Base-by-base conservation (phyloP, 1,140 invertebrate genomes). In the Plutomurus gul region DNA sequence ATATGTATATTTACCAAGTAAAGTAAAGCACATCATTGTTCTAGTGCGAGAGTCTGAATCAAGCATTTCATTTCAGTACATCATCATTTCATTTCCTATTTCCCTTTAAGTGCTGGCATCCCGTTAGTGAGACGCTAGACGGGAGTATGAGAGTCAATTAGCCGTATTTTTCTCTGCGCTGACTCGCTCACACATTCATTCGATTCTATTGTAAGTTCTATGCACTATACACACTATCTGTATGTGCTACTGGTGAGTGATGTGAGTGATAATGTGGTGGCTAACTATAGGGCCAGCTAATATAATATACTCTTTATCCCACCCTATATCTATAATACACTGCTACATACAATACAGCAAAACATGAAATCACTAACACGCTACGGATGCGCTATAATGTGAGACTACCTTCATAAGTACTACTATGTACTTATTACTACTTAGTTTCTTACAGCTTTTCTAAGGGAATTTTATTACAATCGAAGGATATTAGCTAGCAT, bases 61-160 rank as follows among this genome's bases (percentile, higher is more conserved):
- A 77, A 77, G 46, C 65, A 75, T 71, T 49, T 49, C 65, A 75
- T 71, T 49, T 49, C 30, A 70, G 37, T 78, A 78, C 46, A 51
- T 25, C 65, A 70, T 71, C 27, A 78, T 78, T 40, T 78, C 75
- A 73, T 78, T 78, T 78, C 76, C 76, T 73, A 70, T 78, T 78
- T 78, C 76, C 76, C 37, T 72, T 78, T 56, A 75, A 39, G 16
- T n/a, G n/a, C n/a, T n/a, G n/a, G n/a, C n/a, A 33, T 75, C 5
- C 73, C 73, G 73, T 75, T 75, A 75, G 18, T 49, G 43, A 46
- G 40, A 72, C 60, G 39, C 65, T 30, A 73, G 49, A 76, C 36
- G n/a, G 37, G 49, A 75, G 22, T 49, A 75, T 37, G 27, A 78
- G 56, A 78, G 76, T 73, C 76, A 78, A 78, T 78, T 78, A 72